Conservation (phyloP, 2,888 invertebrate species). For the Mactromeris polynyma region DNA sequence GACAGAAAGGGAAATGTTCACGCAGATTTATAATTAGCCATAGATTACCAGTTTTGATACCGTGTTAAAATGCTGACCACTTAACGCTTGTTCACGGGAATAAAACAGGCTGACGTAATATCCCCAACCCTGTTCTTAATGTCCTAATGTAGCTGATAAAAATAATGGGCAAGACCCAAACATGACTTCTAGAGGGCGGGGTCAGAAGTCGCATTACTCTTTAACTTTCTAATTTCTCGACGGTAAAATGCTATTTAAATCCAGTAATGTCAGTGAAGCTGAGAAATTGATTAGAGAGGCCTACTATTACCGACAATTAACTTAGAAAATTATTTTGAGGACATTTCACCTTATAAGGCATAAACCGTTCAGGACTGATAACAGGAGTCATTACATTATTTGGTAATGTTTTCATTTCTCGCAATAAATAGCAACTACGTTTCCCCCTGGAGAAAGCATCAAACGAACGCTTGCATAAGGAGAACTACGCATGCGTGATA, state of each 20-base stretch:
- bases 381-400: background rate
- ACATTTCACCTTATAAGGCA: constrained; percentile 48
- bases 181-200: constrained; percentile 60
- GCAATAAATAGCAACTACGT: background rate
- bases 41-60: constrained; percentile 56
- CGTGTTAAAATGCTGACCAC: constrained; percentile 48
- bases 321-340: constrained; percentile 40
- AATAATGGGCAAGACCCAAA: constrained; percentile 58
- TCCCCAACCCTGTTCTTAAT: constrained; percentile 50
- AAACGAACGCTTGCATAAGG: background rate
- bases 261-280: constrained; percentile 64
- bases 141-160: constrained; percentile 55
- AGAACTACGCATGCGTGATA: background rate
- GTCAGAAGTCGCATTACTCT: constrained; percentile 65
- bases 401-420: constrained; percentile 15
- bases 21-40: constrained; percentile 48
- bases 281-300: constrained; percentile 62
- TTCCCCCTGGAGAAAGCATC: background rate
- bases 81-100: constrained; percentile 42
- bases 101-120: constrained; percentile 55
- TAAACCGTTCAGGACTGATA: constrained; percentile 29
- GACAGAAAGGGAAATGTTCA: constrained; percentile 32
- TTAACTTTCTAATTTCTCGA: constrained; percentile 66
- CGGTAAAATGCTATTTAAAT: constrained; percentile 72
- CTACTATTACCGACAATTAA: constrained; percentile 62